Evolutionary conservation across 2,113 vertebrate genomes (phyloP).

Genomic region (Cyprinodon brontotheroides): DNA sequence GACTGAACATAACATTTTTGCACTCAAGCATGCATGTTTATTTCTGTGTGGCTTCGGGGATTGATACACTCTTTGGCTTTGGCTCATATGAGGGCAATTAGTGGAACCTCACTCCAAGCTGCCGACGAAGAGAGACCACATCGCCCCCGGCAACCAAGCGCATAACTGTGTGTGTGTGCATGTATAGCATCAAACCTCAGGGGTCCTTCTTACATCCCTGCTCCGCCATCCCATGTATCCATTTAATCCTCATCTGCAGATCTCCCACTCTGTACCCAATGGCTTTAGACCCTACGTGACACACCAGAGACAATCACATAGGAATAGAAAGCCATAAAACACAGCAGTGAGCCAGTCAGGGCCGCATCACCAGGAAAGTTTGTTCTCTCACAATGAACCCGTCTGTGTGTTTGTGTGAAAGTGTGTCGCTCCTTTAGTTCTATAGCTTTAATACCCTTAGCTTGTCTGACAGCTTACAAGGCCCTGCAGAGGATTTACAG

Average conservation of each 20-base stretch:
- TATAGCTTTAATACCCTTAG: slow-evolving; percentile 64
- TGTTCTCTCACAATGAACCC: slow-evolving; percentile 21
- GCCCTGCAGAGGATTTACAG: slow-evolving; percentile 68
- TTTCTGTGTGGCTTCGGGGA: slow-evolving; percentile 51
- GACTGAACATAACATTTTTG: slow-evolving; percentile 51
- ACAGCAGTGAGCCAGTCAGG: slow-evolving; percentile 85
- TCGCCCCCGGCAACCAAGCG: slow-evolving; percentile 49
- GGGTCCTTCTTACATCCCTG: slow-evolving; percentile 27
- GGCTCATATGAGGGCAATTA: slow-evolving; percentile 76
- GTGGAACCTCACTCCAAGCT: slow-evolving; percentile 58
- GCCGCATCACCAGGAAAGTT: slow-evolving; percentile 24
- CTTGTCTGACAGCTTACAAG: slow-evolving; percentile 70
- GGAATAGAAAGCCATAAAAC: slow-evolving; percentile 99
- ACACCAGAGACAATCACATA: slow-evolving; percentile 96
- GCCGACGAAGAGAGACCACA: slow-evolving; percentile 62
- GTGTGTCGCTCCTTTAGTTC: slow-evolving; percentile 29
- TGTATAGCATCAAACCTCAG: slow-evolving; percentile 44
- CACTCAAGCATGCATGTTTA: slow-evolving; percentile 5
- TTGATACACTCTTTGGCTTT: slow-evolving; percentile 46
- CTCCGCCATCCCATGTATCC: slow-evolving; percentile 39
- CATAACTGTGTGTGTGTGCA: slow-evolving; percentile 15
- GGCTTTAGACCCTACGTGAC: slow-evolving; percentile 99
- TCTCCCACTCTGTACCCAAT: slow-evolving; percentile 93
- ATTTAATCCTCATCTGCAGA: slow-evolving; percentile 61
- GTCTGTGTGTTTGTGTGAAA: slow-evolving; percentile 11